Conservation (phyloP, 2,888 invertebrate species). For the Microctonus brassicae region DNA sequence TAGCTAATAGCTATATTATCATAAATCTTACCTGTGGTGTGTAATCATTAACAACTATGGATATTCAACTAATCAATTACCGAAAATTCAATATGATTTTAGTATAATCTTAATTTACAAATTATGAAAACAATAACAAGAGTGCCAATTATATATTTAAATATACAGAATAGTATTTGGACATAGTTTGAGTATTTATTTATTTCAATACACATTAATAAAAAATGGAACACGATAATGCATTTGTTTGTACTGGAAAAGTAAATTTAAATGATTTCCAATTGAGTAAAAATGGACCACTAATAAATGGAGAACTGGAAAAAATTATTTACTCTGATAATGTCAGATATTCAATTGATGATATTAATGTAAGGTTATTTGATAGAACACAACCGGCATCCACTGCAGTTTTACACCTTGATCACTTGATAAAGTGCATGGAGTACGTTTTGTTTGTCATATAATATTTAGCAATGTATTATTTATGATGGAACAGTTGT, state of each 20-base stretch:
- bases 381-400: constrained; percentile 51
- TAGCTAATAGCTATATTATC: too few relatives aligned
- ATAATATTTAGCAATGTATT: not conserved
- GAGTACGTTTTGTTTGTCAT: too few relatives aligned
- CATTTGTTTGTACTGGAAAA: constrained; percentile 57
- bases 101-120: too few relatives aligned
- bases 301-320: constrained; percentile 53
- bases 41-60: too few relatives aligned
- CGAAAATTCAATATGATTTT: too few relatives aligned
- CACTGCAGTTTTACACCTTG: constrained; percentile 54
- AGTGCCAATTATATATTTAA: too few relatives aligned
- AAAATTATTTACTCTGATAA: constrained; percentile 24
- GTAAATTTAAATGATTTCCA: constrained; percentile 61
- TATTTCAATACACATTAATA: too few relatives aligned
- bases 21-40: too few relatives aligned
- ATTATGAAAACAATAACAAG: too few relatives aligned
- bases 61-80: too few relatives aligned
- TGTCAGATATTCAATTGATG: not conserved
- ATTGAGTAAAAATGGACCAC: constrained; percentile 49
- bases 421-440: constrained; percentile 57
- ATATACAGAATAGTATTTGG: too few relatives aligned
- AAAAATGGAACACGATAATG: constrained; percentile 3
- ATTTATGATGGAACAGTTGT: not conserved
- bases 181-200: too few relatives aligned
- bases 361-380: constrained; percentile 46